A percentile compares a stretch with the other conserved stretches of the same genome.
Evolutionary conservation across 2,888 invertebrate species (phyloP).

Genomic region (Conops quadrifasciatus): DNA sequence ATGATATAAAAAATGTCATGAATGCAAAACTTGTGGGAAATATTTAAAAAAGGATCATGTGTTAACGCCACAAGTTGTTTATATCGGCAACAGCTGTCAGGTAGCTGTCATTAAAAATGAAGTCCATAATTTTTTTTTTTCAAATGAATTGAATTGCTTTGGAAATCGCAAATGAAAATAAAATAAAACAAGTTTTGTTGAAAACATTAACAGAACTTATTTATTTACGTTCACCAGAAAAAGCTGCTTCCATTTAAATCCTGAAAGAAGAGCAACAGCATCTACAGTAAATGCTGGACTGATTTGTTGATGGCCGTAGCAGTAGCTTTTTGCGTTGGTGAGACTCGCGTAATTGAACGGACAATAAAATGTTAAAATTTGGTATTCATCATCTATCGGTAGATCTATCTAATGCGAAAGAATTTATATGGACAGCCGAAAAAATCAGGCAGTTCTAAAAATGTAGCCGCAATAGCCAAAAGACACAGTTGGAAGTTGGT

Average conservation of each 20-base stretch:
- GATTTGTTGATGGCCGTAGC: neutral
- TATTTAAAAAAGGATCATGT: too few species aligned
- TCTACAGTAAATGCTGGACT: too few species aligned
- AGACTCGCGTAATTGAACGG: neutral
- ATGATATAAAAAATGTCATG: too few species aligned
- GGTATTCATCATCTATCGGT: too few species aligned
- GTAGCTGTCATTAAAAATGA: neutral
- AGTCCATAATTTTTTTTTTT: neutral
- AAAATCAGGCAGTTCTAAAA: neutral
- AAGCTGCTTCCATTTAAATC: neutral
- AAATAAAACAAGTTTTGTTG: neutral
- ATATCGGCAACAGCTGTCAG: neutral
- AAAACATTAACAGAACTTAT: neutral
- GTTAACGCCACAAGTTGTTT: too few species aligned
- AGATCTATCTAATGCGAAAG: too few species aligned
- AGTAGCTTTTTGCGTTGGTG: too few species aligned
- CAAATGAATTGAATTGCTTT: neutral
- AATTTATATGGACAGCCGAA: neutral
- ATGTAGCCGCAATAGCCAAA: too few species aligned
- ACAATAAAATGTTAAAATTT: neutral
- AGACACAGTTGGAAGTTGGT: neutral
- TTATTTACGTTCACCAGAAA: neutral
- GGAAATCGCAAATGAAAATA: neutral
- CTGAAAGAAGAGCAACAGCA: too few species aligned
- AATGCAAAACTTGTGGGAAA: too few species aligned